Percentiles rank a stretch among this genome's conserved stretches.
These are phyloP conservation scores for Blastomussa wellsi DNA, from an alignment of 92 coral and sea anemone species.

Conservation along the genomic window DNA sequence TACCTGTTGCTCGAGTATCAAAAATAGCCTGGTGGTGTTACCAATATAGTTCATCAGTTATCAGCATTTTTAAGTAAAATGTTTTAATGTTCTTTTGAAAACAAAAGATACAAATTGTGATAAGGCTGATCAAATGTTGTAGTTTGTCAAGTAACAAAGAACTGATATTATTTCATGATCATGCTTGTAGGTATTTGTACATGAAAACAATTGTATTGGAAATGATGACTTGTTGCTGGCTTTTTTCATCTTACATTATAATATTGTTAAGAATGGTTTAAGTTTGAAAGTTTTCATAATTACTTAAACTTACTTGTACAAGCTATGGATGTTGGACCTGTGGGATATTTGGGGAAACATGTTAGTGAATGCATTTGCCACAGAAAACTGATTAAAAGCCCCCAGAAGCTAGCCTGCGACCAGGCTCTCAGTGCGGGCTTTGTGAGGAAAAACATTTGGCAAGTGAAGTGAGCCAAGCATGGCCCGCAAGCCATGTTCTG, in stretches of 20 bases:
- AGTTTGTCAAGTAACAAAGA: background rate
- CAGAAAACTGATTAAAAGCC: too few species aligned
- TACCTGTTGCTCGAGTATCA: slow-evolving; percentile 1
- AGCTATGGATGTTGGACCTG: background rate
- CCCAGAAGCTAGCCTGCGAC: too few species aligned
- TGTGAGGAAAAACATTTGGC: too few species aligned
- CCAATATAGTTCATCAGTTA: background rate
- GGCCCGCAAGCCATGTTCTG: too few species aligned
- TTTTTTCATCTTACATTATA: background rate
- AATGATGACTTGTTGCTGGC: background rate
- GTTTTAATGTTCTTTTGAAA: background rate
- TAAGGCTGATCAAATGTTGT: background rate
- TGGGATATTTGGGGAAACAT: background rate
- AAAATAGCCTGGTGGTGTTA: background rate
- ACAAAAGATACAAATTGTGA: background rate
- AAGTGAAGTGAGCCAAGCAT: too few species aligned
- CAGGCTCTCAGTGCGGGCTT: too few species aligned
- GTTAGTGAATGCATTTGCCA: background rate
- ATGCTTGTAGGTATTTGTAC: background rate
- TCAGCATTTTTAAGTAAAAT: slow-evolving; percentile 9
- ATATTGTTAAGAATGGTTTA: background rate
- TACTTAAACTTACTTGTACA: background rate
- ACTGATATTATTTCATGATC: background rate
- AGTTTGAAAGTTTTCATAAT: background rate
- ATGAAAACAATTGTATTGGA: background rate